These are phyloP conservation scores for Rhineura floridana DNA, from an alignment of 2,113 vertebrate species.

Conservation along the genomic window DNA sequence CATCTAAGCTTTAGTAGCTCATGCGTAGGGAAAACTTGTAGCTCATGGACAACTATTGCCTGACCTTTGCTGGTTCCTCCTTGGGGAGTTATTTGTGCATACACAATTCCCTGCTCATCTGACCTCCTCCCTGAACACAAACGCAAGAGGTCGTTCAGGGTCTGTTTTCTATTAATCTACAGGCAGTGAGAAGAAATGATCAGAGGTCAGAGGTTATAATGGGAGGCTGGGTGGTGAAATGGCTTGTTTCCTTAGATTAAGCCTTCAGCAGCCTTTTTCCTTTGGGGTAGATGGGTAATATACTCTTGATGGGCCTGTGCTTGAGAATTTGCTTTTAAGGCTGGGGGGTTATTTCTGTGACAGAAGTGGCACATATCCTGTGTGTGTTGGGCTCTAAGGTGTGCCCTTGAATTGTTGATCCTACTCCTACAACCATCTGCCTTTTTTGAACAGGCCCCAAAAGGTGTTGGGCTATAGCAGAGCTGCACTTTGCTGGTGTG, in stretches of 20 bases:
- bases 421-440: not conserved
- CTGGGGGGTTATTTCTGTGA: not conserved
- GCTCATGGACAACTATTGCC: not conserved
- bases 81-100: slow-evolving; percentile 8
- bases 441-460: slow-evolving; percentile 19
- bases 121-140: not conserved
- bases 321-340: not conserved
- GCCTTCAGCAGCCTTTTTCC: not conserved
- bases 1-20: not conserved
- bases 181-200: slow-evolving; percentile 1
- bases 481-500: not conserved
- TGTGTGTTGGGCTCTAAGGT: not conserved
- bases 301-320: not conserved
- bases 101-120: not conserved
- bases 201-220: not conserved
- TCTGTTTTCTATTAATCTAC: slow-evolving; percentile 18
- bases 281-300: not conserved
- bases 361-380: not conserved
- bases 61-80: slow-evolving; percentile 7
- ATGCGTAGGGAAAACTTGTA: not conserved
- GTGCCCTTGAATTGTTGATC: not conserved
- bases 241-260: slow-evolving; percentile 7
- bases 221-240: not conserved
- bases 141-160: not conserved
- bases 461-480: not conserved